Evolutionary conservation across 2,797 vertebrate species (phyloP).

Genomic region (Onychomys arenicola): DNA sequence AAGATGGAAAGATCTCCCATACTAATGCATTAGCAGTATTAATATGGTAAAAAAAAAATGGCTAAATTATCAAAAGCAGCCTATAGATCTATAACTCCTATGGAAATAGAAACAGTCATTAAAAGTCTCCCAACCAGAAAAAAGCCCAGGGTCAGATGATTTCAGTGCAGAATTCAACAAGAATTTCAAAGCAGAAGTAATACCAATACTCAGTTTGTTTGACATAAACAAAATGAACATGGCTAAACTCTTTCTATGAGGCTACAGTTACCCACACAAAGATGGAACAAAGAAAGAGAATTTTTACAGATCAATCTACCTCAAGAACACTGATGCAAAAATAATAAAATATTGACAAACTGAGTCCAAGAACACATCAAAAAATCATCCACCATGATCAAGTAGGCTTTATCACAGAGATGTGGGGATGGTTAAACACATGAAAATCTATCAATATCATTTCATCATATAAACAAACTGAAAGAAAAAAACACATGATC

Average conservation of each 20-base stretch:
- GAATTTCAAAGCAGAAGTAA: background rate
- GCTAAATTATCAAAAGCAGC: background rate
- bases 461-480: too few relatives aligned
- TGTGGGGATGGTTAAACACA: too few relatives aligned
- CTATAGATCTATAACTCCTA: background rate
- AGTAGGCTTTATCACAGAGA: too few relatives aligned
- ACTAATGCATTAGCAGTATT: background rate
- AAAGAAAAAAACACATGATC: too few relatives aligned
- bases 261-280: background rate
- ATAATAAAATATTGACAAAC: background rate
- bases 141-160: too few relatives aligned
- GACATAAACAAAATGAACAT: background rate
- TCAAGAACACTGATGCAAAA: background rate
- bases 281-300: background rate
- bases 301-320: background rate
- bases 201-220: background rate
- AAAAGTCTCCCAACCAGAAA: too few relatives aligned
- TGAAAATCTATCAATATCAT: too few relatives aligned
- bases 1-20: background rate
- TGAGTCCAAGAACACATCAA: background rate
- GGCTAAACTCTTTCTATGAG: background rate
- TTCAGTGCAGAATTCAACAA: too few relatives aligned
- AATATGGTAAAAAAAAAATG: background rate
- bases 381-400: background rate
- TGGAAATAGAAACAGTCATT: background rate